phyloP scores from a whole-genome alignment of 2,113 vertebrate genomes.

The Lepisosteus osseus region DNA sequence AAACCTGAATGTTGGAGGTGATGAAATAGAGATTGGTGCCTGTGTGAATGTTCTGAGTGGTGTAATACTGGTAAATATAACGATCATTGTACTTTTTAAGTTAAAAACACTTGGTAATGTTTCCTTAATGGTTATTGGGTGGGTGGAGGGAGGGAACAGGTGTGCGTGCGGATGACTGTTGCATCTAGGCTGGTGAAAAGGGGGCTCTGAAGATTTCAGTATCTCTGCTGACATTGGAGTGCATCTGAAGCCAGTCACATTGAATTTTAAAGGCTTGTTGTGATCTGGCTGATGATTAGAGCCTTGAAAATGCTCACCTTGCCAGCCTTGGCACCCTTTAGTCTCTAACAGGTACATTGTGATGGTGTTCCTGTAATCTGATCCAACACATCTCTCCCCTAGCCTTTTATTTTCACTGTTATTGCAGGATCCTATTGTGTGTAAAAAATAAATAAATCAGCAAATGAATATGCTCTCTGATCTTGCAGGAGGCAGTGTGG shows the following conservation, averaged over 20 bases:
- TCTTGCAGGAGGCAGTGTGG: conserved; percentile 96
- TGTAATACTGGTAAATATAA: neutral
- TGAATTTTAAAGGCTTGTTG: conserved; percentile 47
- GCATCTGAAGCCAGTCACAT: conserved; percentile 85
- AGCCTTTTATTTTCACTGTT: neutral
- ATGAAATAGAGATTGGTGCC: conserved; percentile 77
- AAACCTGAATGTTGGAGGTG: conserved; percentile 69
- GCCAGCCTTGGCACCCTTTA: conserved; percentile 52
- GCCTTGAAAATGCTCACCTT: conserved; percentile 66
- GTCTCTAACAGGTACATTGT: conserved; percentile 67
- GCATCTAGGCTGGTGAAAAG: conserved; percentile 51
- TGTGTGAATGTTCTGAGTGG: conserved; percentile 50
- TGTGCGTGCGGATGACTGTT: conserved; percentile 21
- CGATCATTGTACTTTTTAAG: neutral
- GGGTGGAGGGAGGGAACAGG: neutral
- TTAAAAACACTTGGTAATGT: neutral
- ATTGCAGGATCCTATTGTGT: neutral
- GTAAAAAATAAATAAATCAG: neutral
- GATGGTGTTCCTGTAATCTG: conserved; percentile 70
- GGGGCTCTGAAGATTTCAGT: conserved; percentile 67
- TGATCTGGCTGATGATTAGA: conserved; percentile 81
- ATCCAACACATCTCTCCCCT: conserved; percentile 63
- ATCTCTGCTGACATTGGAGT: conserved; percentile 82
- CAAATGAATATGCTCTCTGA: neutral
- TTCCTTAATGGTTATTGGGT: neutral